Evolutionary conservation across 2,113 vertebrate species (phyloP).

Genomic region (Mormyrus lacerda): DNA sequence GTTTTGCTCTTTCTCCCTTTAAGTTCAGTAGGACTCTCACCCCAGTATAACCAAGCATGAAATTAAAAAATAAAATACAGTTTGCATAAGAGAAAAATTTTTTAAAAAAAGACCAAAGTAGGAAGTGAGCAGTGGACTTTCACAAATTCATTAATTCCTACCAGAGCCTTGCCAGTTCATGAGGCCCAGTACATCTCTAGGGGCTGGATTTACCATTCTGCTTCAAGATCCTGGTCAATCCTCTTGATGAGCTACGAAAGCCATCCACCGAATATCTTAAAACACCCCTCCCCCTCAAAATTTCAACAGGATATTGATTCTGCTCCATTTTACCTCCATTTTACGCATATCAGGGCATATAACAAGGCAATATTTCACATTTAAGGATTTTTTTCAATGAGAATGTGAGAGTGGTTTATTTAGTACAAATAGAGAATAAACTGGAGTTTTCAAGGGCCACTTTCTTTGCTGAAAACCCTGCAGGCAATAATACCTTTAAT

Average conservation of each 20-base stretch:
- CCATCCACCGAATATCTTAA: not conserved
- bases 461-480: not conserved
- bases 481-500: not conserved
- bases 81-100: not conserved
- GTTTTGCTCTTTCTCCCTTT: not conserved
- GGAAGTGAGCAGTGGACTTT: not conserved
- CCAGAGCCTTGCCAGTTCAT: not conserved
- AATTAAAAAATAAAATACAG: not conserved
- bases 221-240: not conserved
- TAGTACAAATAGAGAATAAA: constrained; percentile 3
- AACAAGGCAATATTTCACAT: not conserved
- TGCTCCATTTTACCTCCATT: not conserved
- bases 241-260: not conserved
- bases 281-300: not conserved
- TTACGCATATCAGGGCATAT: not conserved
- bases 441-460: not conserved
- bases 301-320: constrained; percentile 8
- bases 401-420: not conserved
- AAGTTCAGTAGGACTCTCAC: not conserved
- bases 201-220: not conserved
- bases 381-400: constrained; percentile 1
- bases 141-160: constrained; percentile 10
- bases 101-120: not conserved
- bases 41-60: not conserved
- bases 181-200: not conserved